phyloP scores from a whole-genome alignment of 2,797 vertebrate genomes.

The Amblyopsis hoosieri region DNA sequence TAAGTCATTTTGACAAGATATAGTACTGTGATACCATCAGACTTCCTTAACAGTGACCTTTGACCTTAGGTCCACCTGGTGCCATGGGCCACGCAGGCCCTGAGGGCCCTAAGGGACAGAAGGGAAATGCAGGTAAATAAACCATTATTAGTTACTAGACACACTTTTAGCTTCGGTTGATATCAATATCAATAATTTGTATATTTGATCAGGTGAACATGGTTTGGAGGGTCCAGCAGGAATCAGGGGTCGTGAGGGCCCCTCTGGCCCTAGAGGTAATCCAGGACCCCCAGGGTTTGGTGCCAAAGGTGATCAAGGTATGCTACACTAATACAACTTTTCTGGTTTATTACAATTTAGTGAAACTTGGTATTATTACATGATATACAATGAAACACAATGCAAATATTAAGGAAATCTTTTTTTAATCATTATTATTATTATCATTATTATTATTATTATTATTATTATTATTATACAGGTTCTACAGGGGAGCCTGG shows the following conservation, averaged over 20 bases:
- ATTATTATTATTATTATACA: constrained; percentile 51
- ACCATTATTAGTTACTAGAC: background rate
- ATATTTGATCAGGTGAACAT: constrained; percentile 82
- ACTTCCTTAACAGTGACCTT: constrained; percentile 19
- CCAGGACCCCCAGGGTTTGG: constrained; percentile 83
- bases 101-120: constrained; percentile 92
- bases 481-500: constrained; percentile 83
- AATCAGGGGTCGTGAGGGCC: constrained; percentile 88
- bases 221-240: constrained; percentile 87
- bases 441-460: too few relatives aligned
- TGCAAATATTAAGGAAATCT: background rate
- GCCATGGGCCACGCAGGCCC: constrained; percentile 81
- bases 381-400: background rate
- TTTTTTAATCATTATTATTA: background rate
- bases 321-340: background rate
- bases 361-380: background rate
- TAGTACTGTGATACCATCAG: background rate
- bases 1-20: background rate
- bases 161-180: background rate
- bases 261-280: constrained; percentile 87
- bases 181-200: constrained; percentile 15
- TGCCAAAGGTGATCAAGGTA: constrained; percentile 92
- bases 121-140: constrained; percentile 87
- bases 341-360: background rate
- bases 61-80: constrained; percentile 81